Evolutionary conservation across 2,113 vertebrate species (phyloP).

Genomic region (Scomber japonicus): DNA sequence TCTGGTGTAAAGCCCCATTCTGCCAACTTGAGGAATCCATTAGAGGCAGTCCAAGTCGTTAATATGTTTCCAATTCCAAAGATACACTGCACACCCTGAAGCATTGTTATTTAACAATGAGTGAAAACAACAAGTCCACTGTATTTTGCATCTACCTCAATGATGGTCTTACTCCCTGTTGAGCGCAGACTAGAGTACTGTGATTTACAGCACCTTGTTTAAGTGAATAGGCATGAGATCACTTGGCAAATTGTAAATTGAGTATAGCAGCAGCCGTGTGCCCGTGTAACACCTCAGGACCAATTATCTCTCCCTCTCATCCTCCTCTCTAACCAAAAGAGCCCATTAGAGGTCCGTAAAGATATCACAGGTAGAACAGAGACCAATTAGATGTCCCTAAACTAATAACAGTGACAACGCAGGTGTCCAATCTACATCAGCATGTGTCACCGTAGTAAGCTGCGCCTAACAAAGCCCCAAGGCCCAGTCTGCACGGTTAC

Average conservation of each 20-base stretch:
- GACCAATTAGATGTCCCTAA: conserved; percentile 80
- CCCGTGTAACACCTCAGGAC: conserved; percentile 64
- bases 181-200: conserved; percentile 16
- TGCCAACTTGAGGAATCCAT: conserved; percentile 21
- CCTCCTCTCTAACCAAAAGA: conserved; percentile 56
- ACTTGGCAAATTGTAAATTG: conserved; percentile 67
- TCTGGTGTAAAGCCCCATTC: neutral
- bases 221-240: conserved; percentile 63
- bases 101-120: conserved; percentile 44
- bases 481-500: conserved; percentile 26
- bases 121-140: conserved; percentile 41
- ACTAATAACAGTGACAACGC: conserved; percentile 72
- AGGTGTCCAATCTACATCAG: conserved; percentile 51
- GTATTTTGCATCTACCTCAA: conserved; percentile 45
- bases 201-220: conserved; percentile 69
- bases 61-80: conserved; percentile 34
- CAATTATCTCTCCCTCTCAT: conserved; percentile 74
- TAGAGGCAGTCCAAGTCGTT: neutral
- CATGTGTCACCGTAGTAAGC: conserved; percentile 52
- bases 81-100: conserved; percentile 24
- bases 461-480: conserved; percentile 60
- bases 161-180: conserved; percentile 28
- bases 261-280: conserved; percentile 37
- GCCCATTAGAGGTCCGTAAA: conserved; percentile 70
- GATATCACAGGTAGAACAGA: conserved; percentile 73